Percentiles rank a stretch among this genome's conserved stretches.
Evolutionary conservation across 2,888 invertebrate genomes (phyloP).

Genomic region (Ctena decussata): DNA sequence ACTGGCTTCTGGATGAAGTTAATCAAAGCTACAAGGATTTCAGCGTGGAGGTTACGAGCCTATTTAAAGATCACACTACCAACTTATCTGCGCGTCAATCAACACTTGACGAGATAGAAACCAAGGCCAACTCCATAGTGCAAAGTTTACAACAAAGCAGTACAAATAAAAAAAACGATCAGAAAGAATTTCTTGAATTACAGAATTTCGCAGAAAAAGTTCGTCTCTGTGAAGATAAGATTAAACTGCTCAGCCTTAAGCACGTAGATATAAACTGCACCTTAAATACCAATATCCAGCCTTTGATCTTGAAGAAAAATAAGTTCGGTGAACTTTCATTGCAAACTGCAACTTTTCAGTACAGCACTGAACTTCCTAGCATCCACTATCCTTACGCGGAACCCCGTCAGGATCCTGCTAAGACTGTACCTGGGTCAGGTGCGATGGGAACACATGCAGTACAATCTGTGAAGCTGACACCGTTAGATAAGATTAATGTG

Average conservation of each 20-base stretch:
- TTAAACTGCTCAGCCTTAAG: background rate
- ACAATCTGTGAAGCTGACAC: background rate
- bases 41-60: background rate
- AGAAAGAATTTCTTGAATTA: background rate
- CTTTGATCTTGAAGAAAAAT: no score
- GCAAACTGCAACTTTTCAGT: background rate
- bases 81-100: background rate
- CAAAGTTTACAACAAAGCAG: background rate
- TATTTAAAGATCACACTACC: background rate
- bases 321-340: no score
- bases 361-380: background rate
- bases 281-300: no score
- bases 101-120: background rate
- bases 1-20: background rate
- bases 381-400: no score
- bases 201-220: background rate
- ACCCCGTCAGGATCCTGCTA: no score
- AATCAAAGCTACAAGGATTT: no score
- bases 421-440: background rate
- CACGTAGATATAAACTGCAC: no score
- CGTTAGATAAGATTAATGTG: no score
- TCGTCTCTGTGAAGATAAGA: background rate
- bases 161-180: no score
- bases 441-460: no score
- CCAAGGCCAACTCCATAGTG: background rate